Conservation (phyloP, 2,113 vertebrate species). For the Misgurnus anguillicaudatus region DNA sequence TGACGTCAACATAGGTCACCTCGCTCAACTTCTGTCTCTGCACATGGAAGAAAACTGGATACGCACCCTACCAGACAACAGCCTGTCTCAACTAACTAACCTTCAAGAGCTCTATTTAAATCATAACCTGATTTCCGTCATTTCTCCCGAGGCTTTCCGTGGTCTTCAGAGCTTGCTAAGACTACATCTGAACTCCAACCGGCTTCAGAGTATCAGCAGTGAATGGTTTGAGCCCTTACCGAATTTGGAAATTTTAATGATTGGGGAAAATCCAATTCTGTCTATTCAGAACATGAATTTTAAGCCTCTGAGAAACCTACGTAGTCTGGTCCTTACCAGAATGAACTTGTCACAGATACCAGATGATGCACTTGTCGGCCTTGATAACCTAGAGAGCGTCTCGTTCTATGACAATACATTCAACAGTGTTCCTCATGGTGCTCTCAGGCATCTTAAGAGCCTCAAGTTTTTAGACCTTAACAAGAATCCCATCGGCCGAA, state of each 20-base stretch:
- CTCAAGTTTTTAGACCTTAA: constrained; percentile 98
- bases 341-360: constrained; percentile 94
- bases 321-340: constrained; percentile 93
- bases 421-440: constrained; percentile 83
- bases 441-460: constrained; percentile 85
- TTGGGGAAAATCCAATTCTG: constrained; percentile 94
- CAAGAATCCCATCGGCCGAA: constrained; percentile 95
- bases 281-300: constrained; percentile 92
- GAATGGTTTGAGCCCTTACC: constrained; percentile 92
- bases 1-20: constrained; percentile 82
- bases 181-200: constrained; percentile 97
- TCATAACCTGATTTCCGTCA: constrained; percentile 90
- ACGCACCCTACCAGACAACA: constrained; percentile 82
- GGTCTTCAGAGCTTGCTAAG: constrained; percentile 89
- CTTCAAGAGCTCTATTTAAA: constrained; percentile 98
- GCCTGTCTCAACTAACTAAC: constrained; percentile 82
- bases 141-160: constrained; percentile 86
- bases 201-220: constrained; percentile 83
- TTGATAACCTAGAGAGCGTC: constrained; percentile 94
- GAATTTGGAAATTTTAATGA: constrained; percentile 95
- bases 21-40: constrained; percentile 86
- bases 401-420: constrained; percentile 98
- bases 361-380: constrained; percentile 86
- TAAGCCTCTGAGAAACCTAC: constrained; percentile 89
- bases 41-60: constrained; percentile 97